These are phyloP conservation scores for Isichthys henryi DNA, from an alignment of 2,113 vertebrate species.

Conservation along the genomic window DNA sequence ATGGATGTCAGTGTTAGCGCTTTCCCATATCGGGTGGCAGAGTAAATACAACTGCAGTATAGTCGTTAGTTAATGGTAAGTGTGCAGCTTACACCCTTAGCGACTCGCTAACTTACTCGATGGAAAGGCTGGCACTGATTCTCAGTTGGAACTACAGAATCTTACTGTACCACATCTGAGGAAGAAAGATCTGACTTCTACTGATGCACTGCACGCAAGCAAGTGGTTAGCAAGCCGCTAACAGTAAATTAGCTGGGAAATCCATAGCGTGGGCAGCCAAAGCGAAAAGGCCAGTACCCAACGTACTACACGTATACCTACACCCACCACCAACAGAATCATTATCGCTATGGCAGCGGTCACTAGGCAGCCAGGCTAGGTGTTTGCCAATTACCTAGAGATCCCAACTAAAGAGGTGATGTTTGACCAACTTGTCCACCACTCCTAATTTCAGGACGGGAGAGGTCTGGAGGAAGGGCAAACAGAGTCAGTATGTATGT, in stretches of 20 bases:
- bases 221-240: not conserved
- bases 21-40: not conserved
- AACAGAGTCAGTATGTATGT: not conserved
- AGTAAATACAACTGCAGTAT: not conserved
- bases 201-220: not conserved
- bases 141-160: not conserved
- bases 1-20: not conserved
- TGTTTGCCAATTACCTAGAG: slow-evolving; percentile 47
- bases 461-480: slow-evolving; percentile 44
- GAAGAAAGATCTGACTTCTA: not conserved
- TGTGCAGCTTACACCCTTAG: not conserved
- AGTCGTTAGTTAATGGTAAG: not conserved
- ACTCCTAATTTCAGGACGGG: slow-evolving; percentile 50
- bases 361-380: slow-evolving; percentile 16
- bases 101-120: not conserved
- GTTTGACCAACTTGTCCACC: slow-evolving; percentile 56
- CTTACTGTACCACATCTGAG: too few species aligned
- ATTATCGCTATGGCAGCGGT: slow-evolving; percentile 7
- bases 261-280: not conserved
- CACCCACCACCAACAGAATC: not conserved
- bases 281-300: not conserved
- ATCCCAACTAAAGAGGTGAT: slow-evolving; percentile 64
- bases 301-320: not conserved
- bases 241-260: not conserved
- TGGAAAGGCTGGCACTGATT: not conserved